Evolutionary conservation across 2,797 vertebrate genomes (phyloP).

Genomic region (Setipinna tenuifilis): DNA sequence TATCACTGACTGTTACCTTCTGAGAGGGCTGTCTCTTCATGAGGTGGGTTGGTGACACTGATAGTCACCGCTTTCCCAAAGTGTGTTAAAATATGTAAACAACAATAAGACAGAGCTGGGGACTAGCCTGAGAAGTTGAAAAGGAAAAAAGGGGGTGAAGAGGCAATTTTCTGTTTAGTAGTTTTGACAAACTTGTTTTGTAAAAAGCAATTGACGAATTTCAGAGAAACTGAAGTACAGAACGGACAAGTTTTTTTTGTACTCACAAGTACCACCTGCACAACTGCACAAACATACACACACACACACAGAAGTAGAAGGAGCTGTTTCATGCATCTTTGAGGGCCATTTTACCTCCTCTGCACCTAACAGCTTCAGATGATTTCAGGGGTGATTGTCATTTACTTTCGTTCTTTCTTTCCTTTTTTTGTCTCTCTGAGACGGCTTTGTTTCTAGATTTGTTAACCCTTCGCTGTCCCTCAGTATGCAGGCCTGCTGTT

Average conservation of each 20-base stretch:
- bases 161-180: not conserved
- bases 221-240: not conserved
- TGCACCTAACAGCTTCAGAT: not conserved
- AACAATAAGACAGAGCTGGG: not conserved
- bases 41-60: not conserved
- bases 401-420: not conserved
- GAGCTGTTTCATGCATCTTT: not conserved
- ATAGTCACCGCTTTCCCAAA: not conserved
- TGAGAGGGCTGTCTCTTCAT: conserved; percentile 17
- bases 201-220: not conserved
- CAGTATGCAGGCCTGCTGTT: conserved; percentile 10
- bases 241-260: not conserved
- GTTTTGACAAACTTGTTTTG: not conserved
- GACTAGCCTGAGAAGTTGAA: not conserved
- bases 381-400: conserved; percentile 7
- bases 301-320: not conserved
- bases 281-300: not conserved
- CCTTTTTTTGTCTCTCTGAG: not conserved
- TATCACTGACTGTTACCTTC: conserved; percentile 22
- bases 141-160: not conserved
- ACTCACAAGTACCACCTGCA: not conserved
- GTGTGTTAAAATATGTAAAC: not conserved
- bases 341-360: not conserved
- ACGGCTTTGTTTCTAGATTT: not conserved
- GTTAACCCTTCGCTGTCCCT: not conserved